Percentiles rank a stretch among this genome's conserved stretches.
phyloP scores from a whole-genome alignment of 2,888 invertebrate species.

The Agrenia bidenticulata region DNA sequence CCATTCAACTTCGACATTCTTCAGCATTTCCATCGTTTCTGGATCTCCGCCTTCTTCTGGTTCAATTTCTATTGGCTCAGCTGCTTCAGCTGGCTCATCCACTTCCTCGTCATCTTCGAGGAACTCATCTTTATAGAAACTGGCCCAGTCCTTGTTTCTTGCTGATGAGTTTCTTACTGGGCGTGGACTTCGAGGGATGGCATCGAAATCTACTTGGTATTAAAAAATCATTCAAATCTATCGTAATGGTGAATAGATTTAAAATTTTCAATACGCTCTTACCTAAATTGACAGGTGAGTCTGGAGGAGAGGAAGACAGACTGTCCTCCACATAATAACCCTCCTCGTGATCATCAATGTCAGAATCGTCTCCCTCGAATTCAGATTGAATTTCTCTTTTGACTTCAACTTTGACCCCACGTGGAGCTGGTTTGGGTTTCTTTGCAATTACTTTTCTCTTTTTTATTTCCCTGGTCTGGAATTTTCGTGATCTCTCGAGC shows the following conservation, averaged over 20 bases:
- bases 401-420: not conserved
- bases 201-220: not conserved
- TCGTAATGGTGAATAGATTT: too few relatives aligned
- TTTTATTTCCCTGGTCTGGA: not conserved
- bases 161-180: constrained; percentile 12
- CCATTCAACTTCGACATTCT: constrained; percentile 5
- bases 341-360: not conserved
- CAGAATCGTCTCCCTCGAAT: not conserved
- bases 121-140: constrained; percentile 1
- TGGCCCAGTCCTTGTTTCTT: constrained; percentile 16
- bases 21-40: not conserved
- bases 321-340: not conserved
- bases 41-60: not conserved
- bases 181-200: constrained; percentile 1
- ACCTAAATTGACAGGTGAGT: constrained; percentile 12
- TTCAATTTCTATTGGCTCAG: not conserved
- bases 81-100: not conserved
- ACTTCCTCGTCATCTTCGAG: constrained; percentile 7
- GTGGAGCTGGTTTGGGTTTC: not conserved
- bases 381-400: constrained; percentile 3
- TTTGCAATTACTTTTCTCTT: not conserved
- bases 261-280: too few relatives aligned
- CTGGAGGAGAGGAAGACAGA: constrained; percentile 3
- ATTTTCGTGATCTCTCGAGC: not conserved
- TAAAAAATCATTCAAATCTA: not conserved